These are phyloP conservation scores for Neosilurus hyrtlii DNA, from an alignment of 2,797 vertebrate species.

Conservation along the genomic window DNA sequence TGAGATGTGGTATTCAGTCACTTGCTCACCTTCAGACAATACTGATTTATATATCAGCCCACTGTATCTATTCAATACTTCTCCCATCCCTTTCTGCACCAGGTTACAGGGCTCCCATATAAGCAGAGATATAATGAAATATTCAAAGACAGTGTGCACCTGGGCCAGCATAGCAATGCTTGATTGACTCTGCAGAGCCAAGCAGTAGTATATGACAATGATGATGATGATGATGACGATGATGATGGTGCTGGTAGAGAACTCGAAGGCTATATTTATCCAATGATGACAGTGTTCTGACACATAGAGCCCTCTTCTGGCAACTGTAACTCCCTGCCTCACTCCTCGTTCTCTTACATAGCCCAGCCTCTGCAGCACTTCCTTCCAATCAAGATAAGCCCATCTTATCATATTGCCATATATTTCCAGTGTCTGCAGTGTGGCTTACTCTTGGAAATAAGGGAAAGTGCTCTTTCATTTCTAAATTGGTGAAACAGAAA, in stretches of 20 bases:
- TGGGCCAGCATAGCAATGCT: slow-evolving; percentile 70
- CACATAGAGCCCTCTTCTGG: slow-evolving; percentile 78
- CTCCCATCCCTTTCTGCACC: slow-evolving; percentile 56
- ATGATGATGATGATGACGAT: slow-evolving; percentile 20
- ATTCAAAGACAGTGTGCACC: slow-evolving; percentile 73
- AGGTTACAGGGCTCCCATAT: slow-evolving; percentile 72
- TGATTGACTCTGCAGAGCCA: slow-evolving; percentile 48
- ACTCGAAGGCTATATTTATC: slow-evolving; percentile 52
- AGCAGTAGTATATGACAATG: slow-evolving; percentile 21
- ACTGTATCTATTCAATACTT: slow-evolving; percentile 71
- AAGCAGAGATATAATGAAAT: slow-evolving; percentile 76
- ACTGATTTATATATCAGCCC: slow-evolving; percentile 73
- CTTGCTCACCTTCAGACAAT: slow-evolving; percentile 68
- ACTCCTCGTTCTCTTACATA: neutral
- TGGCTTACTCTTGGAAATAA: slow-evolving; percentile 39
- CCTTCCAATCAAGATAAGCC: slow-evolving; percentile 62
- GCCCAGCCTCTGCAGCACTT: slow-evolving; percentile 4
- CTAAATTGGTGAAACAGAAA: slow-evolving; percentile 15
- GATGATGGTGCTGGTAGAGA: slow-evolving; percentile 44
- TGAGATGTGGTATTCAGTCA: slow-evolving; percentile 69
- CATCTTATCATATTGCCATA: slow-evolving; percentile 59
- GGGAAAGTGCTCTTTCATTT: slow-evolving; percentile 22
- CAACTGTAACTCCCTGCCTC: slow-evolving; percentile 58
- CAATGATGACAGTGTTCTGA: slow-evolving; percentile 61
- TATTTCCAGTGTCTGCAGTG: slow-evolving; percentile 50